These are phyloP conservation scores for Spodoptera frugiperda DNA, from an alignment of 1,140 invertebrate species.

Conservation along the genomic window DNA sequence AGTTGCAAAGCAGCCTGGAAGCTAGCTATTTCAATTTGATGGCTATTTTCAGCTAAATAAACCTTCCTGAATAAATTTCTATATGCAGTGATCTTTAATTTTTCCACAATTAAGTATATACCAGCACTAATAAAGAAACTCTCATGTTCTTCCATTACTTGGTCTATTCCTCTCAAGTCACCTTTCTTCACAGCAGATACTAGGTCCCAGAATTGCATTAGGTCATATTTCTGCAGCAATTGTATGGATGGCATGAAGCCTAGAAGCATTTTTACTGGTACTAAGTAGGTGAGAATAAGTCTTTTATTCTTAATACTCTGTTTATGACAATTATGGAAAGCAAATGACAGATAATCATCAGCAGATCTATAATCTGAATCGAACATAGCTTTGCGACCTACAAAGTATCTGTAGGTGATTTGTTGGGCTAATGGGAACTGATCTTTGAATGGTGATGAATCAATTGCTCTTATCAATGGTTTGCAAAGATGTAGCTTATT, in stretches of 20 bases:
- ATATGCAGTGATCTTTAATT: slow-evolving; percentile 97
- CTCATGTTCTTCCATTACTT: slow-evolving; percentile 95
- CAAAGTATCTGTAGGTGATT: slow-evolving; percentile 98
- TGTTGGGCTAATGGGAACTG: slow-evolving; percentile 95
- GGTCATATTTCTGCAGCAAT: slow-evolving; percentile 95
- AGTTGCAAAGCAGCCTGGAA: slow-evolving; percentile 93
- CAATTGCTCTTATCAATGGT: slow-evolving; percentile 98
- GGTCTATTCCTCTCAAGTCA: slow-evolving; percentile 94
- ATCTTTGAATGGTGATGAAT: slow-evolving; percentile 95
- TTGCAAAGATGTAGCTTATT: slow-evolving; percentile 99
- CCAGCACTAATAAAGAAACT: slow-evolving; percentile 97
- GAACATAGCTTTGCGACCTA: slow-evolving; percentile 99
- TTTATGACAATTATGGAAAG: slow-evolving; percentile 96
- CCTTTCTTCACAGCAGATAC: slow-evolving; percentile 95
- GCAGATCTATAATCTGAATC: slow-evolving; percentile 98
- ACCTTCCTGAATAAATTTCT: slow-evolving; percentile 99
- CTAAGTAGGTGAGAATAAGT: slow-evolving; percentile 97
- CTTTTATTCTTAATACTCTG: slow-evolving; percentile 95
- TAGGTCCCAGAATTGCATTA: slow-evolving; percentile 96
- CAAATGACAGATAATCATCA: slow-evolving; percentile 96
- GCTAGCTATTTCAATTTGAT: slow-evolving; percentile 95
- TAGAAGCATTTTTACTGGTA: slow-evolving; percentile 98
- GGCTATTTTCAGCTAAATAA: slow-evolving; percentile 93
- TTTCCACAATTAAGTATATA: slow-evolving; percentile 98
- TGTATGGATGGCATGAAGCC: slow-evolving; percentile 95